Evolutionary conservation across 2,888 invertebrate genomes (phyloP).

Genomic region (Acanthosepion pharaonis): DNA sequence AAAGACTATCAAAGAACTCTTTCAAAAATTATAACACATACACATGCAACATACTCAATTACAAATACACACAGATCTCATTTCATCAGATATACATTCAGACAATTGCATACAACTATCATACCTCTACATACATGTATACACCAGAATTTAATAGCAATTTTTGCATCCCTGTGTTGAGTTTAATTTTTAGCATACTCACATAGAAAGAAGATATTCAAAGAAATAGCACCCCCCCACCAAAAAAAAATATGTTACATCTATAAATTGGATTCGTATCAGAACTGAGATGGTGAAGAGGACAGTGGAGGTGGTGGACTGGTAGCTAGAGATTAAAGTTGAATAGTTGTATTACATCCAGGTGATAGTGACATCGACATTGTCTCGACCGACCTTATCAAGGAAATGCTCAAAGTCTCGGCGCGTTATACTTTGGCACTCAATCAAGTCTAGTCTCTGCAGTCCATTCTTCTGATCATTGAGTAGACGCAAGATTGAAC

Average conservation of each 20-base stretch:
- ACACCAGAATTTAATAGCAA: background rate
- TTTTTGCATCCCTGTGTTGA: background rate
- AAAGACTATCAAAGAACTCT: too few species aligned
- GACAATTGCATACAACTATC: background rate
- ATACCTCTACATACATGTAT: background rate
- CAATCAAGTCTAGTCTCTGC: slow-evolving; percentile 40
- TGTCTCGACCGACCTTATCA: background rate
- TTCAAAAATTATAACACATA: background rate
- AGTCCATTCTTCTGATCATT: slow-evolving; percentile 34
- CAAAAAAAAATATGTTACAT: background rate
- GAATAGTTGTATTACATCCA: slow-evolving; percentile 33
- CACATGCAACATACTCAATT: background rate
- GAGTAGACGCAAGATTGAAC: background rate
- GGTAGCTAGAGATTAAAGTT: background rate
- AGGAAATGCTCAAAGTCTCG: slow-evolving; percentile 44
- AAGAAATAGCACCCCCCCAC: background rate
- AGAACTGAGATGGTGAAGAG: background rate
- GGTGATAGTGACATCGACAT: slow-evolving; percentile 42
- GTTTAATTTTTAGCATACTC: background rate
- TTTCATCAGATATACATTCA: background rate
- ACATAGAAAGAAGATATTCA: background rate
- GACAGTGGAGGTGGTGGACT: too few species aligned
- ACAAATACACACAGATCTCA: background rate
- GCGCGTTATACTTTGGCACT: slow-evolving; percentile 43
- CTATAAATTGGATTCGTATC: background rate